Base-by-base conservation (phyloP, 2,113 vertebrate genomes). In the Neolamprologus devosi region DNA sequence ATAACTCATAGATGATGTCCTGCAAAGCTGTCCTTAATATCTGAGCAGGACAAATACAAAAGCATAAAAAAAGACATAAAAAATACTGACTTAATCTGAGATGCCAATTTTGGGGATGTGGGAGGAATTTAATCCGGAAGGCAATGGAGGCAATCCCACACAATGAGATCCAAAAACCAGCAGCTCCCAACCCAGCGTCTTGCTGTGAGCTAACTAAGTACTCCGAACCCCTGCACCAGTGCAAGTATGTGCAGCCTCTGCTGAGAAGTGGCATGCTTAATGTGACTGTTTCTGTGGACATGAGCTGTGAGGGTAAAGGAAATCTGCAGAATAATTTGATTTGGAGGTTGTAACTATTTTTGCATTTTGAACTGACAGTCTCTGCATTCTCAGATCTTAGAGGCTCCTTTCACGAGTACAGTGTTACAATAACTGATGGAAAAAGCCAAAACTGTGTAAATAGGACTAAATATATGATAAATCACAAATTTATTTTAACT, bases 391-490 rank as follows among this genome's bases (percentile, higher is more conserved):
- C 55, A 65, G 19, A 84, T 58, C 17, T 80, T 33, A 68, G 45
- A 5, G 49, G 65, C 16, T 57, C 7, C 80, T 84, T 80, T 83
- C 28, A 11, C 28, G 8, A 58, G 21, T 30, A 35, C 70, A 86
- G 5, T 73, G 75, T 87, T 86, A 81, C 81, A 65, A 54, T 85
- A 82, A 84, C 81, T 10, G 16, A 55, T 19, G 55, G 68, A 84
- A 68, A 80, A 21, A 45, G 73, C 45, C 70, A 60, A 75, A 87
- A 57, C 35, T 83, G 83, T 84, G 80, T 87, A 51, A 92, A 82
- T 88, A 10, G 68, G 82, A 85, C 86, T 53, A 86, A 87, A 81
- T 47, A 45, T 14, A 78, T 81, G 26, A 87, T 92, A 92, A 90
- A 91, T 93, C 84, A 10, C 55, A 84, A 84, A 85, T 51, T 87